Percentiles rank a stretch among this genome's conserved stretches.
Conservation (phyloP, 35 echinoderm and acorn worm species). For the Hemicentrotus pulcherrimus region DNA sequence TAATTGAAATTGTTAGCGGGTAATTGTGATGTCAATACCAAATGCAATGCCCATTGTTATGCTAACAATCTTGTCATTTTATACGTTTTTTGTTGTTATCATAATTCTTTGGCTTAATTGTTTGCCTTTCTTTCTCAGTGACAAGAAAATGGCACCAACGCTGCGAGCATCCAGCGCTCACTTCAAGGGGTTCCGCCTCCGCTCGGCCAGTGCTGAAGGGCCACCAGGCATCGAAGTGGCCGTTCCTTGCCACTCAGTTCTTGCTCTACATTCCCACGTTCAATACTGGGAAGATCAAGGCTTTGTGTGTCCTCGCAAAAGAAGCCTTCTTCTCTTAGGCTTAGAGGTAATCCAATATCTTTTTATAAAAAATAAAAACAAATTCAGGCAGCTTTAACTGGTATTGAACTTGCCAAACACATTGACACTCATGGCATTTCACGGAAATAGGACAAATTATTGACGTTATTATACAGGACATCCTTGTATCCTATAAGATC, state of each 20-base stretch:
- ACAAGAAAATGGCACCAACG: conserved; percentile 42
- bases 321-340: conserved; percentile 82
- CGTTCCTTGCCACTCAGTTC: conserved; percentile 59
- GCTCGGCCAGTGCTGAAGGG: conserved; percentile 59
- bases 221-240: conserved; percentile 22
- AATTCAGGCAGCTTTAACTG: not conserved
- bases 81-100: no score
- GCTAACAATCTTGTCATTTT: no score
- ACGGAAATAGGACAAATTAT: no score
- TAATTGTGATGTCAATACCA: no score
- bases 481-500: no score
- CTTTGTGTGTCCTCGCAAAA: conserved; percentile 78
- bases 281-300: conserved; percentile 92
- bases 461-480: no score
- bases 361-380: not conserved
- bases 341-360: conserved; percentile 34
- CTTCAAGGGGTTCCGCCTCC: conserved; percentile 44
- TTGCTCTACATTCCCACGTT: conserved; percentile 55
- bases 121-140: not conserved
- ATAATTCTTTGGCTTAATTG: no score
- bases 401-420: not conserved
- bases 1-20: no score
- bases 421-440: no score
- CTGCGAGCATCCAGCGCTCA: conserved; percentile 37
- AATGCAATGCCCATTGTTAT: no score